Conservation (phyloP, 2,888 invertebrate genomes). For the Disparrhopalites patrizii region DNA sequence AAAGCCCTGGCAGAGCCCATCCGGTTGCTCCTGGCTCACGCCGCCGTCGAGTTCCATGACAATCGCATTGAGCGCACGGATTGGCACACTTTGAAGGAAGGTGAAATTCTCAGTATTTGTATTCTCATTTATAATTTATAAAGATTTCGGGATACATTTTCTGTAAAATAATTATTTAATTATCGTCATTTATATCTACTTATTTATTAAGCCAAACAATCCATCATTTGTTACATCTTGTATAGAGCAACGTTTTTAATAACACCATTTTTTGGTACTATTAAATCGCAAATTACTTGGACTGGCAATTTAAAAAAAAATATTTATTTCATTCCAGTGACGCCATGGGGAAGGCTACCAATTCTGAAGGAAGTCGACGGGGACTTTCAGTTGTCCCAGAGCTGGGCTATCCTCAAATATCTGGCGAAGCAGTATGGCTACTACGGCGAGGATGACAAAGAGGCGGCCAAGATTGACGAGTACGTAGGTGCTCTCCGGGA, state of each 20-base stretch:
- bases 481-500: conserved; percentile 12
- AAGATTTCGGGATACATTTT: not conserved
- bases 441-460: not conserved
- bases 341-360: conserved; percentile 17
- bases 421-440: conserved; percentile 16
- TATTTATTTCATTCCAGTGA: not conserved
- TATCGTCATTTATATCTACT: not conserved
- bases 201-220: too few species aligned
- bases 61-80: not conserved
- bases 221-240: not conserved
- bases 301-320: not conserved
- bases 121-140: not conserved
- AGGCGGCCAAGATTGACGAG: conserved; percentile 21
- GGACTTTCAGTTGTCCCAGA: conserved; percentile 5
- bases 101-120: not conserved
- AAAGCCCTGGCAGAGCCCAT: conserved; percentile 1
- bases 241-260: not conserved
- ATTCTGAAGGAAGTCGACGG: conserved; percentile 9
- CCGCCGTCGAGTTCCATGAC: not conserved
- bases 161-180: not conserved
- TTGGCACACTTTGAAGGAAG: not conserved
- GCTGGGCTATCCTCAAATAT: conserved; percentile 14
- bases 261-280: not conserved
- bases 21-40: not conserved
- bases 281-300: not conserved